Evolutionary conservation across 1,140 invertebrate genomes (phyloP), one percentile per base, ranked within the genome.

Genomic region (Psilanteris sp.): DNA sequence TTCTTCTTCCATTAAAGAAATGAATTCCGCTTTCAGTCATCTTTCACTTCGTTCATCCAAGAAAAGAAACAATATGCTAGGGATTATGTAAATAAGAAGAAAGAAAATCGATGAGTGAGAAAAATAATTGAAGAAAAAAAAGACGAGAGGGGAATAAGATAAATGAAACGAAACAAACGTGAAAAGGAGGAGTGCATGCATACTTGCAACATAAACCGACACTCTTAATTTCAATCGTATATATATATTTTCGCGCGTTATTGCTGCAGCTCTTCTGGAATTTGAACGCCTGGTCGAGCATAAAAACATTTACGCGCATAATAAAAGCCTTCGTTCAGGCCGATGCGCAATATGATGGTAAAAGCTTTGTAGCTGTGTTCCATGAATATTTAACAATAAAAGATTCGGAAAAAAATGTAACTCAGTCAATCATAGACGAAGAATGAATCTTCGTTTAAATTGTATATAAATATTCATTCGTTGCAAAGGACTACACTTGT

Each of bases 1-100:
- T 68, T 57, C 72, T 76, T 64, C 57, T 52, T 66, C 73, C 73
- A 76, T 76, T 76, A 70, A 59, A 66, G 52, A 70, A 76, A 70
- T 76, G 64, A 76, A 76, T 76, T 70, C 52, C 27, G 41, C 50
- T 61, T 57, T 52, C 22, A 50, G 54, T 64, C 20, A 10, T 37
- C 44, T 24, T 54, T 41, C 16, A 8, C 14, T 36, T 36, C 31
- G n/a, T 8, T 26, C 1, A 4, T 3, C 3, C 24, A 3, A 18
- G 27, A 24, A 36, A 52, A 31, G 46, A 52, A 20, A 36, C 32
- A 36, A 36, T 36, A 9, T 9, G 10, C 11, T 10, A 15, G 1
- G 31, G 7, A 31, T 3, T 1, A 15, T 7, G 2, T 15, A 10
- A 34, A 34, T 15, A 34, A 34, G 13, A n/a, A n/a, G n/a, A n/a